phyloP scores from a whole-genome alignment of 2,888 invertebrate genomes.

The Melipona beecheii region DNA sequence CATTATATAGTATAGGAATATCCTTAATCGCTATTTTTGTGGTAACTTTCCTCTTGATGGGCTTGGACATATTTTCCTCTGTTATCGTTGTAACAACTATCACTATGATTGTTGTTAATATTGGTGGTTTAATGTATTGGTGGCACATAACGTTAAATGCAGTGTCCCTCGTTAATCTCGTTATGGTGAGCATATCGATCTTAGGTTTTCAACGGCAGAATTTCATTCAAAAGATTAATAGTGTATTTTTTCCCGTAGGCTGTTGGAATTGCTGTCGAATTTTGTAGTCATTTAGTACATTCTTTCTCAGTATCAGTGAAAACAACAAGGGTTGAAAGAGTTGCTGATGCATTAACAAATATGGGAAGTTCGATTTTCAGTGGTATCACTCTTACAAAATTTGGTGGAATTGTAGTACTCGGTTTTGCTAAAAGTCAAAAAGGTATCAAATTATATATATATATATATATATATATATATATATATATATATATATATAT shows the following conservation, averaged over 20 bases:
- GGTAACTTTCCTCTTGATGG: constrained; percentile 96
- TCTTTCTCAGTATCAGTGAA: constrained; percentile 93
- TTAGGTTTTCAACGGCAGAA: neutral
- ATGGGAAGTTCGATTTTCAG: constrained; percentile 98
- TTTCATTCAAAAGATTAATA: neutral
- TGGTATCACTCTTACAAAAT: constrained; percentile 98
- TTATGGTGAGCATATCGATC: constrained; percentile 88
- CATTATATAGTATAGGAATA: constrained; percentile 93
- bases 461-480: no score
- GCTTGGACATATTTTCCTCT: constrained; percentile 96
- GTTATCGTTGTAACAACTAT: constrained; percentile 95
- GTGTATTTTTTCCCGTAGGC: constrained; percentile 86
- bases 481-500: no score
- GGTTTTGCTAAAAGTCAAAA: constrained; percentile 98
- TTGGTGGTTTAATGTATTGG: constrained; percentile 98
- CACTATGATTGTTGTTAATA: constrained; percentile 95
- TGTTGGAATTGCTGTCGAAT: constrained; percentile 99
- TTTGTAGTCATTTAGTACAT: constrained; percentile 98
- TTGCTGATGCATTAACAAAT: constrained; percentile 92
- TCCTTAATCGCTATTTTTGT: constrained; percentile 97
- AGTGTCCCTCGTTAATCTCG: constrained; percentile 97
- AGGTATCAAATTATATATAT: constrained; percentile 84
- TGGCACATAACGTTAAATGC: constrained; percentile 98
- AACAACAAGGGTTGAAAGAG: constrained; percentile 89
- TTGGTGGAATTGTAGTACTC: constrained; percentile 97